phyloP scores from a whole-genome alignment of 53 echinoderm and acorn worm species.

The Temnopleurus reevesii region DNA sequence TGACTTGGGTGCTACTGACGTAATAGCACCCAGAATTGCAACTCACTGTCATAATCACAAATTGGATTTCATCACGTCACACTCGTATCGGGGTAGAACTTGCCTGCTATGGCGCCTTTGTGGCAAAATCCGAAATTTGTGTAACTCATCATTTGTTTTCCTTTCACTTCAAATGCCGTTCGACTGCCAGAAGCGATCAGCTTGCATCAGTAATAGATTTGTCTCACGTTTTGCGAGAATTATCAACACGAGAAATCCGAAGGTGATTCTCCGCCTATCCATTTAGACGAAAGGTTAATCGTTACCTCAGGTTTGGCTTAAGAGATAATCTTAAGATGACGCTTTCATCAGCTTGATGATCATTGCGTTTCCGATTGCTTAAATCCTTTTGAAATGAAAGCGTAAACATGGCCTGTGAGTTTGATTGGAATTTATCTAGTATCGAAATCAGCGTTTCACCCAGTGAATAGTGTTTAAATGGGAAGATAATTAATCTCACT shows the following conservation, averaged over 20 bases:
- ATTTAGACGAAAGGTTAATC: neutral
- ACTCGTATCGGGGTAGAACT: neutral
- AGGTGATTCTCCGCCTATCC: neutral
- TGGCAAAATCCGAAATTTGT: neutral
- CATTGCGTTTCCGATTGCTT: neutral
- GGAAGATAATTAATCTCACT: too few relatives aligned
- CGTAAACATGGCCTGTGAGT: neutral
- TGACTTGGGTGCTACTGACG: neutral
- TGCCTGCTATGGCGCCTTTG: neutral
- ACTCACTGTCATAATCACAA: conserved; percentile 4
- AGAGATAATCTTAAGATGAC: neutral
- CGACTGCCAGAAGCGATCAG: neutral
- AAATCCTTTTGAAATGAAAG: neutral
- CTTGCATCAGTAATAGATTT: neutral
- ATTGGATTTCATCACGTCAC: conserved; percentile 6
- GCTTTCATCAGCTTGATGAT: neutral
- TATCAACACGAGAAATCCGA: neutral
- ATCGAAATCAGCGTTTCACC: too few relatives aligned
- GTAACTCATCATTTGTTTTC: neutral
- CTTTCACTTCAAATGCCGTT: neutral
- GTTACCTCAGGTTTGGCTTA: neutral
- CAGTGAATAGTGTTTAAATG: too few relatives aligned
- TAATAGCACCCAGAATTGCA: neutral
- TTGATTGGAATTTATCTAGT: too few relatives aligned
- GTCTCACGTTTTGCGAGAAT: neutral